These are phyloP conservation scores for Dasyprocta punctata DNA, from an alignment of 2,113 vertebrate species.

Conservation along the genomic window DNA sequence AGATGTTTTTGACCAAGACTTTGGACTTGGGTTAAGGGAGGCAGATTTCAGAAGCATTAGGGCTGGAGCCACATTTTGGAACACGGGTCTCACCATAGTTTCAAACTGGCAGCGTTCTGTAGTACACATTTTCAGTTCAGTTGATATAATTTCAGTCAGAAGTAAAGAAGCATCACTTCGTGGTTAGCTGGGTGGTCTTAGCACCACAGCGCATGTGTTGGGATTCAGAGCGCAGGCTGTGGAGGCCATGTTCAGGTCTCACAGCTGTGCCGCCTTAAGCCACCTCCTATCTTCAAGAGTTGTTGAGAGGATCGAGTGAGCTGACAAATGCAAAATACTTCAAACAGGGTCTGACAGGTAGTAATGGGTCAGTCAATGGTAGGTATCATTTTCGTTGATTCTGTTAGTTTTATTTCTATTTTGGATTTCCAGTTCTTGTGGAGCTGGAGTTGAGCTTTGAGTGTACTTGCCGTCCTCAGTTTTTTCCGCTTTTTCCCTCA, in stretches of 20 bases:
- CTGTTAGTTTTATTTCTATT: not conserved
- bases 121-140: not conserved
- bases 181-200: not conserved
- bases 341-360: not conserved
- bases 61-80: too few species aligned
- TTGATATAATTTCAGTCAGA: conserved; percentile 14
- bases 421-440: not conserved
- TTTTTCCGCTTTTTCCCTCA: not conserved
- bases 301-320: not conserved
- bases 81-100: not conserved
- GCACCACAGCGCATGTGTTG: not conserved
- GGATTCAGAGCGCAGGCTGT: not conserved
- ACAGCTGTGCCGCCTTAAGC: not conserved
- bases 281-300: not conserved
- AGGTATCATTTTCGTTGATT: not conserved
- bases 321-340: not conserved
- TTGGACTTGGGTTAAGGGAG: not conserved
- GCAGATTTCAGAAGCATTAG: not conserved
- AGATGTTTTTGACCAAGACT: not conserved
- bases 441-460: not conserved
- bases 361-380: not conserved
- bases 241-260: not conserved
- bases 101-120: not conserved
- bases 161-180: not conserved
- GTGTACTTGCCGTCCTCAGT: not conserved